Base-by-base conservation (phyloP, 2,888 invertebrate species). In the Eupithecia insigniata region DNA sequence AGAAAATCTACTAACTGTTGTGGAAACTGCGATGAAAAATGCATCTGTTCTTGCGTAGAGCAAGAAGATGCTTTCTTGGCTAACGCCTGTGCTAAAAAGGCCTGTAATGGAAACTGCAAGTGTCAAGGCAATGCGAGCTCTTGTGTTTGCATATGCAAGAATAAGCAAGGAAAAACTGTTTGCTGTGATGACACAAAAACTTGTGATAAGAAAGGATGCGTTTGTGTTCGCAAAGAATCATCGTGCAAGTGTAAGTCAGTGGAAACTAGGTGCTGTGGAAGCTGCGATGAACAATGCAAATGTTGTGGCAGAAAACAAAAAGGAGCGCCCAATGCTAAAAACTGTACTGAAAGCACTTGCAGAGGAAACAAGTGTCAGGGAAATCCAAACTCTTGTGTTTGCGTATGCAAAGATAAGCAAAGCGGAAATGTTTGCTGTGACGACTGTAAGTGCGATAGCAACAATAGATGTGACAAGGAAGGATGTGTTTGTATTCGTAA, bases 371-470 rank as follows among this genome's bases (percentile, higher is more conserved):
- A 76, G 28, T 82, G 82, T 8, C 67, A 68, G 0, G 69, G 74
- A 68, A 18, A 69, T 16, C n/a, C 3, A 1, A 58, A 28, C 14
- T 68, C 64, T 36, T 80, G 79, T 32, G 69, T 81, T 46, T 82
- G 81, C 22, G 71, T 81, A 0, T 72, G 69, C 39, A 69, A 66
- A 39, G 66, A 72, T 61, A 30, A 55, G 8, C 30, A 72, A 66
- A 66, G 61, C n/a, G 39, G 62, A 22, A 14, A 79, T 7, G 16
- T 72, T 12, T 67, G 60, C 30, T 83, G 83, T 26, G 72, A 80
- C n/a, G 79, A 82, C 14, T 85, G 85, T 64, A 76, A 78, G 26
- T 82, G 83, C 18, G 75, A 72, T 3, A 69, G 73, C 64, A 18
- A 70, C 14, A 71, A 74, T 26, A 81, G 78, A 14, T 83, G 83